Evolutionary conservation across 2,797 vertebrate genomes (phyloP).

Genomic region (Lindbergichthys nudifrons): DNA sequence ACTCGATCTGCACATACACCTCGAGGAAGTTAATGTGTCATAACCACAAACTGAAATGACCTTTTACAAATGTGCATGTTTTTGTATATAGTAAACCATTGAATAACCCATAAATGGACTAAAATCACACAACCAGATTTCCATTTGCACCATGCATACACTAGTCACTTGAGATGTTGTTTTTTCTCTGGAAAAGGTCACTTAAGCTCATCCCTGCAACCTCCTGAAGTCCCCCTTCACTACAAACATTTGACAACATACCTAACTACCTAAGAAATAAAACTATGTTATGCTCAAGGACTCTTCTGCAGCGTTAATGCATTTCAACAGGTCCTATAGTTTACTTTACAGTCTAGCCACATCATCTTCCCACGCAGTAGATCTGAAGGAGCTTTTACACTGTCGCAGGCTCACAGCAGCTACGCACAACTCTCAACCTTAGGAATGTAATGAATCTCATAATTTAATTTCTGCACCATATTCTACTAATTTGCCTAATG

Average conservation of each 20-base stretch:
- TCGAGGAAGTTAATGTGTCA: constrained; percentile 21
- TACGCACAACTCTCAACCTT: background rate
- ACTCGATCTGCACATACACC: constrained; percentile 9
- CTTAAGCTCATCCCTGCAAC: constrained; percentile 36
- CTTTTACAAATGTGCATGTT: background rate
- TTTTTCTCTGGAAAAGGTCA: constrained; percentile 19
- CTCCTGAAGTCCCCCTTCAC: constrained; percentile 23
- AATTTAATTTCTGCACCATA: background rate
- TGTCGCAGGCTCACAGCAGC: background rate
- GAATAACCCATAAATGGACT: background rate
- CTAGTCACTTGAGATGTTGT: constrained; percentile 9
- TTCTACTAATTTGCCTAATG: background rate
- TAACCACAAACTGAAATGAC: constrained; percentile 16
- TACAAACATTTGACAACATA: constrained; percentile 43
- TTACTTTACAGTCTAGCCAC: background rate
- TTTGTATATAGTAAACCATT: background rate
- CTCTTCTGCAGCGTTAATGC: background rate
- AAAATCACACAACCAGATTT: constrained; percentile 9
- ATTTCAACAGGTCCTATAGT: background rate
- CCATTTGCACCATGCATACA: background rate
- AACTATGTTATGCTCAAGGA: constrained; percentile 4
- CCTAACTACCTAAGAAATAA: constrained; percentile 13
- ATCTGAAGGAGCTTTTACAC: background rate
- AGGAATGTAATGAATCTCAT: background rate
- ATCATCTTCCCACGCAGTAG: background rate